Evolutionary conservation across 2,888 invertebrate species (phyloP).

Genomic region (Leucophenga maculata): DNA sequence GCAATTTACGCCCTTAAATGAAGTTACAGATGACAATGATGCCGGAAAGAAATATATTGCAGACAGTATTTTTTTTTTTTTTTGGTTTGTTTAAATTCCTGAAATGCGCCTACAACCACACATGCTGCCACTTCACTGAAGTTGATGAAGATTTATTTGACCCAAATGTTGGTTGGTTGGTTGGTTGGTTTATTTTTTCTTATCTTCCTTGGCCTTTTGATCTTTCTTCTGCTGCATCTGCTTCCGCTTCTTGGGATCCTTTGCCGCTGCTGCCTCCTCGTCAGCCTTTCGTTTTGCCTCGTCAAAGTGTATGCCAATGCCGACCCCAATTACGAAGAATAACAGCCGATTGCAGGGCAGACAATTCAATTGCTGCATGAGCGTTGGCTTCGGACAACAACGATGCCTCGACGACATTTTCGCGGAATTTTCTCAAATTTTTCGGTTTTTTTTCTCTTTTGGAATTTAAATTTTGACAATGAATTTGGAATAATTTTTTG

Average conservation of each 20-base stretch:
- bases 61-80: too few relatives aligned
- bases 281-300: constrained; percentile 21
- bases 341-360: constrained; percentile 46
- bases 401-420: constrained; percentile 10
- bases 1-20: too few relatives aligned
- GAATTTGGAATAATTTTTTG: background rate
- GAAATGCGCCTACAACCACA: too few relatives aligned
- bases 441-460: background rate
- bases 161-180: too few relatives aligned
- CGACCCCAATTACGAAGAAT: constrained; percentile 49
- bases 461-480: background rate
- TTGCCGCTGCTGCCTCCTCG: background rate
- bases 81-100: too few relatives aligned
- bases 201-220: background rate
- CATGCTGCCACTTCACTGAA: too few relatives aligned
- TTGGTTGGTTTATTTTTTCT: background rate
- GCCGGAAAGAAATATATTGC: too few relatives aligned
- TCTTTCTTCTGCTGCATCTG: background rate
- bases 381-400: constrained; percentile 38
- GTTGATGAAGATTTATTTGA: too few relatives aligned
- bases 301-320: constrained; percentile 34
- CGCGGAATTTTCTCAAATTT: background rate
- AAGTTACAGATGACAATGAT: too few relatives aligned
- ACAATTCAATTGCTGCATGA: constrained; percentile 48
- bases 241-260: constrained; percentile 8